Conservation (phyloP, 2,888 invertebrate species). For the Polydesmus complanatus region DNA sequence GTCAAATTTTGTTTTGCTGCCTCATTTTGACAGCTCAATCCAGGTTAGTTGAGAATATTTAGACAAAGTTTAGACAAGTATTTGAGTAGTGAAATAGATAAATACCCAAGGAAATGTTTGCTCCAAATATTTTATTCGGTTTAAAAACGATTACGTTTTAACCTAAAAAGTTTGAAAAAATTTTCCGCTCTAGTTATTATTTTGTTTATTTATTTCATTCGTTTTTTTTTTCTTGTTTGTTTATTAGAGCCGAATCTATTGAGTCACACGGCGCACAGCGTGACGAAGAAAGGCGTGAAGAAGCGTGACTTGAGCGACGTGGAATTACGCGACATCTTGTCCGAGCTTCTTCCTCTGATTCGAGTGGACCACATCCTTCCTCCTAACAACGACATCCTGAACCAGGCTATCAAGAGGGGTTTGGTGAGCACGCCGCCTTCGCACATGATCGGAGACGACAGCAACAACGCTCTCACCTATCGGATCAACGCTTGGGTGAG, state of each 20-base stretch:
- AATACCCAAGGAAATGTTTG: too few species aligned
- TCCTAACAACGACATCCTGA: constrained; percentile 58
- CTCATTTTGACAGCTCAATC: too few species aligned
- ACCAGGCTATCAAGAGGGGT: constrained; percentile 49
- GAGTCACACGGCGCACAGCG: constrained; percentile 84
- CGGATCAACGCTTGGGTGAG: constrained; percentile 30
- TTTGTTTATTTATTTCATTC: not conserved
- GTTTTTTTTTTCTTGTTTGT: constrained; percentile 1
- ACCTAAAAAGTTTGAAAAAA: too few species aligned
- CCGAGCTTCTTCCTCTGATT: constrained; percentile 67
- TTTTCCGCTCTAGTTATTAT: too few species aligned
- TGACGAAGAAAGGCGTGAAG: constrained; percentile 67
- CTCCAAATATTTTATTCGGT: too few species aligned
- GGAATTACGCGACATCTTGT: constrained; percentile 68
- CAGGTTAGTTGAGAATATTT: too few species aligned
- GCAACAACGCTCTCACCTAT: constrained; percentile 16
- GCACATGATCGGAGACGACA: constrained; percentile 62
- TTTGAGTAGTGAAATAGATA: too few species aligned
- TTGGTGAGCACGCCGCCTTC: constrained; percentile 67
- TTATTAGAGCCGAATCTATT: constrained; percentile 64
- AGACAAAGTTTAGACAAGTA: too few species aligned
- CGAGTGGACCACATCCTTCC: constrained; percentile 82
- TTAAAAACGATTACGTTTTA: too few species aligned
- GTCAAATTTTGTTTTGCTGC: too few species aligned
- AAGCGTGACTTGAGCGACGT: constrained; percentile 67